These are phyloP conservation scores for Oeneis ivallda DNA, from an alignment of 2,888 invertebrate species.

Conservation along the genomic window DNA sequence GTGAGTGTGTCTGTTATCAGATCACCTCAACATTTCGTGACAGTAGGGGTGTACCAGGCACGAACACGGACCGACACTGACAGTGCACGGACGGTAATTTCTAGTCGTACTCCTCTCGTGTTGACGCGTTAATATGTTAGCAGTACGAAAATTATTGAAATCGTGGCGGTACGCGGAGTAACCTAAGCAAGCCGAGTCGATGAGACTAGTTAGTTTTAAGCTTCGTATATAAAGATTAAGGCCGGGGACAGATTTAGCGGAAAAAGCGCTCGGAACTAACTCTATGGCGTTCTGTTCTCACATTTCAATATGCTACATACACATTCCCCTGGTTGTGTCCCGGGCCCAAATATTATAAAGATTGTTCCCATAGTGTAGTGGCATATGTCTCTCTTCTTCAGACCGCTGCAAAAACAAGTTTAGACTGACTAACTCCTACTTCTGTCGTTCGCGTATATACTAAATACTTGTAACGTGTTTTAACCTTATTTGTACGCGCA, in stretches of 20 bases:
- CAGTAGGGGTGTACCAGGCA: background rate
- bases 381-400: constrained; percentile 60
- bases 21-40: no score
- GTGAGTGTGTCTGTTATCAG: no score
- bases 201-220: constrained; percentile 76
- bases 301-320: background rate
- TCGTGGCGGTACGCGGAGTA: constrained; percentile 54
- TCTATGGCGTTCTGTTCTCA: no score
- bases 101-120: constrained; percentile 78
- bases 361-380: constrained; percentile 63
- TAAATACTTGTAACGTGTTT: background rate
- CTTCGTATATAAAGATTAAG: constrained; percentile 52
- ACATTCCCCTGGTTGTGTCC: background rate
- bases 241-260: background rate
- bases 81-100: constrained; percentile 55
- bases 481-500: background rate
- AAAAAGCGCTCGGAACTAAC: no score
- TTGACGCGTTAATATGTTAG: constrained; percentile 74
- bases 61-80: constrained; percentile 10
- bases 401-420: background rate
- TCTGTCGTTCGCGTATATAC: background rate
- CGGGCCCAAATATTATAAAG: constrained; percentile 42
- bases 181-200: constrained; percentile 59
- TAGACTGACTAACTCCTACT: background rate
- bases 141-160: constrained; percentile 75